Conservation (phyloP, 2,888 invertebrate genomes). For the Scaptomyza polygonia region DNA sequence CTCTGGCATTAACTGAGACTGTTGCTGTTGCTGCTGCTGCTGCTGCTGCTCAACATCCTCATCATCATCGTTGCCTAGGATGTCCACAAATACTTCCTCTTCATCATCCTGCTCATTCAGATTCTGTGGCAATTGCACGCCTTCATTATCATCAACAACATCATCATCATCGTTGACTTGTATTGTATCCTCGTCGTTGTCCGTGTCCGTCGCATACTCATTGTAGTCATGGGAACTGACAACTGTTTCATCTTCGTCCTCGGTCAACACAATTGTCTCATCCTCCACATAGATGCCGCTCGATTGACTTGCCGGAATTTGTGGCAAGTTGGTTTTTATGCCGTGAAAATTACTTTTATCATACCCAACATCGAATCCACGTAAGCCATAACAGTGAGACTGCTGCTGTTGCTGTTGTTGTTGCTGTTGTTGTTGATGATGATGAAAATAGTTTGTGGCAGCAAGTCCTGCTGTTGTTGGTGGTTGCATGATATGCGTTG, state of each 20-base stretch:
- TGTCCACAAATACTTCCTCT: constrained; percentile 83
- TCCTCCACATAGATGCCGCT: constrained; percentile 77
- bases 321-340: constrained; percentile 70
- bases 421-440: constrained; percentile 31
- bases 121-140: constrained; percentile 1
- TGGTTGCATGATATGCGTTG: constrained; percentile 50
- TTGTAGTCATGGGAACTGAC: constrained; percentile 82
- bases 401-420: constrained; percentile 25
- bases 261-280: constrained; percentile 84
- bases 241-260: constrained; percentile 82
- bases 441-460: constrained; percentile 54
- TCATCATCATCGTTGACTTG: constrained; percentile 81
- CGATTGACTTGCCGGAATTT: constrained; percentile 79
- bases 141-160: constrained; percentile 42
- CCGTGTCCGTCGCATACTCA: constrained; percentile 74
- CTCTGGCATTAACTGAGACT: constrained; percentile 47
- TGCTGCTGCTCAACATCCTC: constrained; percentile 77
- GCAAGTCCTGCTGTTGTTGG: constrained; percentile 7
- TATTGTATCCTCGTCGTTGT: constrained; percentile 57
- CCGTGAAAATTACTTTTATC: constrained; percentile 71
- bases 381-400: constrained; percentile 41
- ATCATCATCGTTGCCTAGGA: constrained; percentile 82
- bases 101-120: constrained; percentile 50
- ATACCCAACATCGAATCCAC: constrained; percentile 52
- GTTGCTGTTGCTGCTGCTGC: constrained; percentile 27